A percentile compares a stretch with the other conserved stretches of the same genome.
Conservation (phyloP, 2,888 invertebrate genomes). For the Gastrophysa polygoni region DNA sequence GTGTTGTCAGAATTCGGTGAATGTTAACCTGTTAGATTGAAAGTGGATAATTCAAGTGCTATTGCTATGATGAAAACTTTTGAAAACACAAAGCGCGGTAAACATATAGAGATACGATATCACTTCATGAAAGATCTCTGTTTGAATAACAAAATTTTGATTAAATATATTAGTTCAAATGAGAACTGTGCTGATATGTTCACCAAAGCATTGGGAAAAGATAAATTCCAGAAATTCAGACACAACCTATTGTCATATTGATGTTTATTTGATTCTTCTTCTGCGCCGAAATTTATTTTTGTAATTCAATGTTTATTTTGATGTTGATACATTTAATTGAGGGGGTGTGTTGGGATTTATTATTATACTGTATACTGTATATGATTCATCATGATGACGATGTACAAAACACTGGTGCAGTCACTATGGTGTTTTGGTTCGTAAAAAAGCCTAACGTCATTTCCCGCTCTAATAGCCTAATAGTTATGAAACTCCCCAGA, state of each 20-base stretch:
- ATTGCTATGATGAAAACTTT: constrained; percentile 14
- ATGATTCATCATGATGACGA: too few relatives aligned
- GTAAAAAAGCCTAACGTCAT: too few relatives aligned
- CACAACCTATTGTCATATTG: too few relatives aligned
- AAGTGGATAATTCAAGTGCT: constrained; percentile 19
- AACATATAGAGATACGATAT: constrained; percentile 11
- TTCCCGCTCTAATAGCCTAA: too few relatives aligned
- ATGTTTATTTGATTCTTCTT: too few relatives aligned
- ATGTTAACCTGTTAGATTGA: constrained; percentile 8
- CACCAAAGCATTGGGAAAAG: background rate
- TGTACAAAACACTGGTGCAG: too few relatives aligned
- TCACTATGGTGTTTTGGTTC: too few relatives aligned
- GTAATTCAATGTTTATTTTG: too few relatives aligned
- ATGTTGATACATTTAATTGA: background rate
- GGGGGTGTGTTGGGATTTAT: too few relatives aligned
- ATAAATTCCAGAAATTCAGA: background rate
- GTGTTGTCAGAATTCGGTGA: constrained; percentile 12
- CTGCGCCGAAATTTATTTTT: too few relatives aligned
- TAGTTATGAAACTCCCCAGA: too few relatives aligned
- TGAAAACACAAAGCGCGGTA: constrained; percentile 11
- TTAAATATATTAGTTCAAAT: constrained; percentile 1
- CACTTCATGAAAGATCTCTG: constrained; percentile 11
- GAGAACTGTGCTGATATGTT: constrained; percentile 14
- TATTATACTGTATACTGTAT: too few relatives aligned
- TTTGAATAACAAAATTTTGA: background rate